Evolutionary conservation across 2,888 invertebrate genomes (phyloP).

Genomic region (Masnerella sp.): DNA sequence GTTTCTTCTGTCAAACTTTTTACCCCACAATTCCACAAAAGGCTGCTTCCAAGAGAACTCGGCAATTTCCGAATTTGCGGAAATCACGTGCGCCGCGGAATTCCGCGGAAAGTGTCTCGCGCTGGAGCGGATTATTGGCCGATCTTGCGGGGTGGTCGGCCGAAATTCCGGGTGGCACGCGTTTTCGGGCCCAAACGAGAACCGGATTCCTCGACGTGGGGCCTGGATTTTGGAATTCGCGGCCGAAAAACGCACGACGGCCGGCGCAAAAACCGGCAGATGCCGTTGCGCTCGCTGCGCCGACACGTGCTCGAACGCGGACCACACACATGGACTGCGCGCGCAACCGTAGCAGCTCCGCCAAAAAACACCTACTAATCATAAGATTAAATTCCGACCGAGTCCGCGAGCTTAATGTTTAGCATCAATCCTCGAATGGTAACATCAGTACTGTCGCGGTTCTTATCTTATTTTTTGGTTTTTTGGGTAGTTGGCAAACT

Average conservation of each 20-base stretch:
- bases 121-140: slow-evolving; percentile 39
- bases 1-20: too few species aligned
- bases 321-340: slow-evolving; percentile 53
- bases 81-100: slow-evolving; percentile 38
- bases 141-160: slow-evolving; percentile 24
- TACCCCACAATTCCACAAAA: slow-evolving; percentile 23
- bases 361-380: too few species aligned
- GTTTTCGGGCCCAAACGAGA: slow-evolving; percentile 38
- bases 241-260: slow-evolving; percentile 52
- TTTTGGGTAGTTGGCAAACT: too few species aligned
- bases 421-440: too few species aligned
- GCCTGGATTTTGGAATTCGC: slow-evolving; percentile 58
- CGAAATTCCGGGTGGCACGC: slow-evolving; percentile 48
- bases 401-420: too few species aligned
- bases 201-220: slow-evolving; percentile 56
- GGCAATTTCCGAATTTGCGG: slow-evolving; percentile 21
- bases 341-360: too few species aligned
- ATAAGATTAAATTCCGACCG: too few species aligned
- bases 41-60: slow-evolving; percentile 31
- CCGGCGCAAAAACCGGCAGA: slow-evolving; percentile 47
- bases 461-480: too few species aligned
- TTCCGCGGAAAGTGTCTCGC: slow-evolving; percentile 56
- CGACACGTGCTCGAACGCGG: slow-evolving; percentile 56
- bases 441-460: too few species aligned
- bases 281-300: slow-evolving; percentile 40